Evolutionary conservation across 1,140 invertebrate species (phyloP).

Genomic region (Nixonia krombeini): DNA sequence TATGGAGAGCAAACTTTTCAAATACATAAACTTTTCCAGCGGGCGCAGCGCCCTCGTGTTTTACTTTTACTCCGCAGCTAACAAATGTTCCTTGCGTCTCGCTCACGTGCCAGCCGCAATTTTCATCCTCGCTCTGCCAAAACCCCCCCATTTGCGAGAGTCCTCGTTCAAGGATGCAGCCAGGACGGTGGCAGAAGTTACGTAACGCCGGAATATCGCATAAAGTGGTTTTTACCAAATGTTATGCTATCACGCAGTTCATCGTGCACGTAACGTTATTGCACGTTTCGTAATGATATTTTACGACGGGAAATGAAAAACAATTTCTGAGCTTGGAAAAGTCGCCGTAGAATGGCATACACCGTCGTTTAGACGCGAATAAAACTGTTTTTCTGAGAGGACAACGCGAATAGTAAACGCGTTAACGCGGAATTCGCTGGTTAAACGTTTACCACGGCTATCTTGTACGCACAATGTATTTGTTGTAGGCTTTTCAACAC

Average conservation of each 20-base stretch:
- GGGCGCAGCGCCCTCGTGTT: not conserved
- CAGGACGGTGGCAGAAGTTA: constrained; percentile 15
- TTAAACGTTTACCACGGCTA: no score
- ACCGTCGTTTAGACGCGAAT: no score
- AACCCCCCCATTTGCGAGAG: constrained; percentile 3
- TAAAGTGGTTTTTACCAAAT: constrained; percentile 24
- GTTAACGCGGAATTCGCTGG: no score
- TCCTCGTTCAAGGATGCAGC: constrained; percentile 29
- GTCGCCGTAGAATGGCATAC: no score
- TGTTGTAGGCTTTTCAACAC: no score
- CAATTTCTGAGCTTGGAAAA: not conserved
- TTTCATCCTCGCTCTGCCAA: constrained; percentile 2
- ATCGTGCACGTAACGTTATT: constrained; percentile 18
- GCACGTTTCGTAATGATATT: constrained; percentile 15
- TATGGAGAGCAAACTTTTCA: constrained; percentile 31
- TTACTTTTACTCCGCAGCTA: constrained; percentile 7
- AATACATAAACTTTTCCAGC: constrained; percentile 1
- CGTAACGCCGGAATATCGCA: constrained; percentile 23
- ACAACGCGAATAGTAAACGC: no score
- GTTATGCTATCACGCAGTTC: constrained; percentile 15
- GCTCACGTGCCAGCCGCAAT: constrained; percentile 12
- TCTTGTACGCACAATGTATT: no score
- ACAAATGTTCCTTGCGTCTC: constrained; percentile 28
- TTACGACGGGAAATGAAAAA: constrained; percentile 1
- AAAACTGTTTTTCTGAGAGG: no score